Evolutionary conservation across 53 echinoderm and acorn worm species (phyloP).

Genomic region (Holothuria scabra): DNA sequence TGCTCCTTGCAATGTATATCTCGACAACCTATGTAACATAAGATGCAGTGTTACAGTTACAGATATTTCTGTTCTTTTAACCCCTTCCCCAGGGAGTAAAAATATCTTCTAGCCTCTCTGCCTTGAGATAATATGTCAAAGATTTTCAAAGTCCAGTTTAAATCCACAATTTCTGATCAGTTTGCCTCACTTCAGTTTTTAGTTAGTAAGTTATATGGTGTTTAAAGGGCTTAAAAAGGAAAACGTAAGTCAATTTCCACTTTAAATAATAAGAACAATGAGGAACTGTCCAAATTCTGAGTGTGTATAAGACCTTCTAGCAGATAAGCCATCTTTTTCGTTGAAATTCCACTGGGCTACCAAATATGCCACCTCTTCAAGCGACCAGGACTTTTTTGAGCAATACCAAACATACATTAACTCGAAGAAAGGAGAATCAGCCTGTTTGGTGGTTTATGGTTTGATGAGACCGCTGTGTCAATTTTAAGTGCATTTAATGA

Average conservation of each 20-base stretch:
- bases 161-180: neutral
- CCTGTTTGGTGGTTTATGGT: conserved; percentile 62
- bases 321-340: conserved; percentile 8
- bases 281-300: neutral
- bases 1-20: neutral
- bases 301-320: neutral
- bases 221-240: no score
- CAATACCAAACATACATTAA: neutral
- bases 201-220: no score
- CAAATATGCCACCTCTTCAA: neutral
- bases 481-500: conserved; percentile 3
- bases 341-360: neutral
- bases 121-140: conserved; percentile 2
- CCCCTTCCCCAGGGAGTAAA: neutral
- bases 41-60: neutral
- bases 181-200: neutral
- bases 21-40: neutral
- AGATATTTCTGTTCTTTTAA: neutral
- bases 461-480: conserved; percentile 36
- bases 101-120: conserved; percentile 1
- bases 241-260: no score
- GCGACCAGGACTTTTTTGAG: conserved; percentile 1
- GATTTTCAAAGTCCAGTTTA: neutral
- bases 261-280: neutral
- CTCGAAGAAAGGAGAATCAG: neutral